Evolutionary conservation across 2,113 vertebrate genomes (phyloP), one percentile per base, ranked within the genome.

Genomic region (Microtus richardsoni): DNA sequence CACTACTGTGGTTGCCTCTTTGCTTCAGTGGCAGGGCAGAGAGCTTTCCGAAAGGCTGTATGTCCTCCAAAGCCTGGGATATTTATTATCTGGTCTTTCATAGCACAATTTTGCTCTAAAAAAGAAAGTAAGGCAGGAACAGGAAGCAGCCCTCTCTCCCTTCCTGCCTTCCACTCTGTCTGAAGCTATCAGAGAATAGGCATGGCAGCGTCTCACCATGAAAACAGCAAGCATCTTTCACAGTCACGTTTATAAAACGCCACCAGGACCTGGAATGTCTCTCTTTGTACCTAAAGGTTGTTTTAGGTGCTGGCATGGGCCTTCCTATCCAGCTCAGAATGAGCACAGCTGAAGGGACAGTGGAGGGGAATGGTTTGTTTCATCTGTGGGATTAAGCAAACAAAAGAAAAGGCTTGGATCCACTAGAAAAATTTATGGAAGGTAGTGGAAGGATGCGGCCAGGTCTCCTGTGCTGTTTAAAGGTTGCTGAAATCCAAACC

Each of bases 391-490:
- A 95, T 97, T 80, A 86, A 83, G 92, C 83, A 87, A 90, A 84
- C 68, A 93, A 73, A n/a, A 75, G 66, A 19, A 89, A 94, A 93
- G 28, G 71, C 28, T 70, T 88, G 89, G 64, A 60, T 90, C 62
- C 71, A 85, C 93, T 79, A 60, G 91, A 66, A 70, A 94, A 86
- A 88, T 97, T 97, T 93, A 97, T 68, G 94, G 91, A 95, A 96
- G 96, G 89, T 54, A 70, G 75, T 21, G 49, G 52, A 97, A 97
- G 95, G 96, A 97, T 77, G 93, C 80, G 75, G 95, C 71, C 86
- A 83, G 44, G 11, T 39, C 87, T 92, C 79, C 73, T 7, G 47
- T 66, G 84, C 78, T 96, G 89, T 95, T 96, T 88, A 79, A 84
- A 80, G 44, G 5, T 88, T 3, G 68, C 58, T 41, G 16, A 96